phyloP scores from a whole-genome alignment of 1,140 invertebrate species.

The Bilobella aurantiaca region DNA sequence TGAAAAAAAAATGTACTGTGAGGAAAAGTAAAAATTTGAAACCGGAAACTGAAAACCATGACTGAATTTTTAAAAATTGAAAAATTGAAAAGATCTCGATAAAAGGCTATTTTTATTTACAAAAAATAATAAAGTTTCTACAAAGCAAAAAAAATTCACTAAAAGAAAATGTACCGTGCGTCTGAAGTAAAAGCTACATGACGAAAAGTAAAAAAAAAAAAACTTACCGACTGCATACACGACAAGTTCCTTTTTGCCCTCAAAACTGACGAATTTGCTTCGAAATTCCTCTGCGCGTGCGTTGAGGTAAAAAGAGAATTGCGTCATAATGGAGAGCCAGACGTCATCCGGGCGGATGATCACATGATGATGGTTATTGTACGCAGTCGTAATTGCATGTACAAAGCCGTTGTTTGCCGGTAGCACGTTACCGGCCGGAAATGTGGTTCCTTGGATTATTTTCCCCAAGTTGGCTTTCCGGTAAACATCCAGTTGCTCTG shows the following conservation, averaged over 20 bases:
- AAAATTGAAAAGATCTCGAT: no score
- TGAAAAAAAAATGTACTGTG: no score
- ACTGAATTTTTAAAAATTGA: not conserved
- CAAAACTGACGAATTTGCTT: conserved; percentile 20
- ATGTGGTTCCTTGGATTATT: not conserved
- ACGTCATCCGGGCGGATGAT: conserved; percentile 22
- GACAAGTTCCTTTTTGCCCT: conserved; percentile 14
- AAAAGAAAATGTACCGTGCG: no score
- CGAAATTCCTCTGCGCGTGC: conserved; percentile 16
- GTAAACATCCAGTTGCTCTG: not conserved
- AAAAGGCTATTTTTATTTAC: no score
- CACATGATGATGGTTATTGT: conserved; percentile 17
- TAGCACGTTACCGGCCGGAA: not conserved
- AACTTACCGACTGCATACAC: not conserved
- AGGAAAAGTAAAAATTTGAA: no score
- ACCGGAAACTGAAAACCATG: not conserved
- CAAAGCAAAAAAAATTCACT: no score
- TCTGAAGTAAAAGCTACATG: no score
- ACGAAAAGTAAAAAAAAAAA: no score
- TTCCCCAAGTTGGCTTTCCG: not conserved
- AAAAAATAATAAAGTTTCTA: no score
- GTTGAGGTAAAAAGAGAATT: conserved; percentile 22
- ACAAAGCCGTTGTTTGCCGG: conserved; percentile 15
- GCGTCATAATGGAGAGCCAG: conserved; percentile 17
- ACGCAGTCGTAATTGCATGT: conserved; percentile 2